Conservation (phyloP, 2,888 invertebrate genomes). For the Ernsta delagoae region DNA sequence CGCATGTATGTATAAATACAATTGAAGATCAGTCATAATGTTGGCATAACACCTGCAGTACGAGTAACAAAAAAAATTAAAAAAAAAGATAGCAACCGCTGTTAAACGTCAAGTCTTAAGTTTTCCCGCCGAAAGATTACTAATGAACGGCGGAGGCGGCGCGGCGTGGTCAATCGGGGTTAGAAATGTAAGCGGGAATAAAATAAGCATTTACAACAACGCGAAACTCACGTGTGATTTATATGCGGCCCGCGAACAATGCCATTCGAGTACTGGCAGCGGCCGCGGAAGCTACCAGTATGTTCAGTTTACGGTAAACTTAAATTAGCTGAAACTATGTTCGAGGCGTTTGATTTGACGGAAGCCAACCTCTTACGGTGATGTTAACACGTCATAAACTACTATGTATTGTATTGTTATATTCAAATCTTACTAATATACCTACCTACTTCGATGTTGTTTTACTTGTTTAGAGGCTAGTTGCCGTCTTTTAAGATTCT, state of each 20-base stretch:
- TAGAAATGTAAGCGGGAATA: constrained; percentile 54
- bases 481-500: too few relatives aligned
- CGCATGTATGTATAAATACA: too few relatives aligned
- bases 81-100: background rate
- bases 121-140: background rate
- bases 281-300: constrained; percentile 65
- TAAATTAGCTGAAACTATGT: constrained; percentile 75
- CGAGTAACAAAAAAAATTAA: background rate
- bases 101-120: background rate
- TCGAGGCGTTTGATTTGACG: constrained; percentile 40
- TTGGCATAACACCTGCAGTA: background rate
- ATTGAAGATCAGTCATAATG: too few relatives aligned
- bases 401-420: background rate
- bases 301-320: constrained; percentile 72
- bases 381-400: background rate
- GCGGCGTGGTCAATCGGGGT: constrained; percentile 48
- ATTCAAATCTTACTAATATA: too few relatives aligned
- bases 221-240: constrained; percentile 67
- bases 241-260: constrained; percentile 80
- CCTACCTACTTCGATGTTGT: too few relatives aligned
- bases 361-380: background rate
- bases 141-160: constrained; percentile 32
- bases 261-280: constrained; percentile 62
- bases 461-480: too few relatives aligned
- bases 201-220: constrained; percentile 54